Evolutionary conservation across 2,113 vertebrate species (phyloP).

Genomic region (Centropristis striata): DNA sequence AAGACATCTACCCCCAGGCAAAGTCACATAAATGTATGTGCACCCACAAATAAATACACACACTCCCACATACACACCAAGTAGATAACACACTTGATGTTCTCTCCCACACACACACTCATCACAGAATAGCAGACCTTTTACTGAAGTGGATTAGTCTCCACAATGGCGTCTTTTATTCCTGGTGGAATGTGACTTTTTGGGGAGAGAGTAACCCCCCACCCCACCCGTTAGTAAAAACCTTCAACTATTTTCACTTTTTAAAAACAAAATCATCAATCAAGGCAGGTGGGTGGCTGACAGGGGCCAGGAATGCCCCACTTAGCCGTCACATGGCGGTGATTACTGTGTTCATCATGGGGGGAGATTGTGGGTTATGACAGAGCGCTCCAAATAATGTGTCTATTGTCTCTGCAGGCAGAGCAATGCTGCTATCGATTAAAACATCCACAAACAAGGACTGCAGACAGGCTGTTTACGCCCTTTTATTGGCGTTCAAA

Average conservation of each 20-base stretch:
- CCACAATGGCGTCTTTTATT: slow-evolving; percentile 82
- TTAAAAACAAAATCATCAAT: slow-evolving; percentile 88
- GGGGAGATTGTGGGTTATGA: slow-evolving; percentile 47
- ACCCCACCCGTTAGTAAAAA: slow-evolving; percentile 33
- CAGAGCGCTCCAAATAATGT: slow-evolving; percentile 54
- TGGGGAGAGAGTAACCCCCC: slow-evolving; percentile 45
- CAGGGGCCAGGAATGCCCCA: slow-evolving; percentile 66
- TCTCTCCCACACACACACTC: slow-evolving; percentile 55
- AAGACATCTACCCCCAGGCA: not conserved
- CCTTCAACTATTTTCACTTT: slow-evolving; percentile 81
- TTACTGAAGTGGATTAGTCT: slow-evolving; percentile 76
- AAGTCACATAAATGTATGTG: not conserved
- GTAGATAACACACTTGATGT: slow-evolving; percentile 32
- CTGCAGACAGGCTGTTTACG: not conserved
- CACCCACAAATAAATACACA: slow-evolving; percentile 31
- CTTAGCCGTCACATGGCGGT: slow-evolving; percentile 73
- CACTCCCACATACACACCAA: slow-evolving; percentile 8
- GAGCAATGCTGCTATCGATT: slow-evolving; percentile 51
- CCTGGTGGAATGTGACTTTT: slow-evolving; percentile 79
- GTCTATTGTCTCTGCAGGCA: slow-evolving; percentile 58
- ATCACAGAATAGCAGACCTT: slow-evolving; percentile 51
- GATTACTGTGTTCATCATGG: slow-evolving; percentile 73
- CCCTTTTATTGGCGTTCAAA: slow-evolving; percentile 46
- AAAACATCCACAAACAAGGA: slow-evolving; percentile 33
- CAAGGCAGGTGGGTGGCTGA: slow-evolving; percentile 79